Evolutionary conservation across 2,113 vertebrate species (phyloP).

Genomic region (Salvelinus alpinus): DNA sequence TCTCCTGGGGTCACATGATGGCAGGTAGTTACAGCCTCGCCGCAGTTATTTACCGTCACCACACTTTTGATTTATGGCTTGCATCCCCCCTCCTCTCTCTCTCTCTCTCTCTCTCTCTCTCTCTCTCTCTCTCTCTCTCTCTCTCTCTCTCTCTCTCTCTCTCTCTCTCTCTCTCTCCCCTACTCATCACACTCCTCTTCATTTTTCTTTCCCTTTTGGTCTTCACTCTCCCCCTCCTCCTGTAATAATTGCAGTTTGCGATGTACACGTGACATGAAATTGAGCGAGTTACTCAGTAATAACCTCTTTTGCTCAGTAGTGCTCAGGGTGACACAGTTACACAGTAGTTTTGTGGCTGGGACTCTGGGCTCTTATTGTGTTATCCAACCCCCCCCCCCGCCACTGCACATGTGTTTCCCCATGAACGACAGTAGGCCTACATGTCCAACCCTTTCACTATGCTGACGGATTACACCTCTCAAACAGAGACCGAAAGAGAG

Average conservation of each 20-base stretch:
- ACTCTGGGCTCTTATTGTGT: conserved; percentile 4
- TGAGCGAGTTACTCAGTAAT: background rate
- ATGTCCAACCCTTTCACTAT: conserved; percentile 64
- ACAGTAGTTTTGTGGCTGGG: conserved; percentile 41
- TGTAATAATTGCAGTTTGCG: too few relatives aligned
- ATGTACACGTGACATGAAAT: background rate
- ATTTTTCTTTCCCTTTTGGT: background rate
- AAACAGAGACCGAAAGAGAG: conserved; percentile 32
- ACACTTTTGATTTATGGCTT: conserved; percentile 9
- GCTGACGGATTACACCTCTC: conserved; percentile 64
- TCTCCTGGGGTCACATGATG: conserved; percentile 34
- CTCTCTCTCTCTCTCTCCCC: background rate
- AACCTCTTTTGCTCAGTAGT: conserved; percentile 15
- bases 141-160: too few relatives aligned
- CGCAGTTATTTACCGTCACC: conserved; percentile 7
- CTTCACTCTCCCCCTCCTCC: background rate
- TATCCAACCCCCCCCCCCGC: conserved; percentile 65
- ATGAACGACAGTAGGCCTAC: conserved; percentile 64
- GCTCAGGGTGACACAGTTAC: background rate
- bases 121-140: too few relatives aligned
- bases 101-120: too few relatives aligned
- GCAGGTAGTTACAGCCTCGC: conserved; percentile 18
- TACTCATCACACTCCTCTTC: background rate
- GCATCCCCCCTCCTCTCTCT: background rate
- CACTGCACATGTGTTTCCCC: conserved; percentile 54